Conservation (phyloP, 92 coral and sea anemone genomes). For the Pocillopora grandis region DNA sequence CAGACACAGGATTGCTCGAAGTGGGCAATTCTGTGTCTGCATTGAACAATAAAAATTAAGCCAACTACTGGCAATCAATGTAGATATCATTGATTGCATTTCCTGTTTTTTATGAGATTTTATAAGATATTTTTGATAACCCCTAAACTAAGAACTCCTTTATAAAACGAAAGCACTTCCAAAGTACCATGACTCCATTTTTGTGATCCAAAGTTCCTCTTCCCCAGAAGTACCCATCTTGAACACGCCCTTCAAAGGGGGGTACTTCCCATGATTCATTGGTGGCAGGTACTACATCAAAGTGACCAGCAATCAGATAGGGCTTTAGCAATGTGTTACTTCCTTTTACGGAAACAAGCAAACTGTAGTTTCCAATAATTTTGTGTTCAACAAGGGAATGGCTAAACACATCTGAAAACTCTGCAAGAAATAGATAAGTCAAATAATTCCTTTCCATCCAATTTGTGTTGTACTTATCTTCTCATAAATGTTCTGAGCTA, state of each 20-base stretch:
- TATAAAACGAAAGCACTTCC: background rate
- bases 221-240: conserved; percentile 94
- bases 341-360: conserved; percentile 73
- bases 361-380: conserved; percentile 76
- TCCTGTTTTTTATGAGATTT: no score
- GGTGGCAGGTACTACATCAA: conserved; percentile 96
- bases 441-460: no score
- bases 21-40: no score
- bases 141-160: background rate
- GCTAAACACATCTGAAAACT: conserved; percentile 63
- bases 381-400: conserved; percentile 76
- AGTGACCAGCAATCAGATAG: conserved; percentile 82
- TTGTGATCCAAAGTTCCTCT: conserved; percentile 92
- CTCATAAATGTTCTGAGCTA: no score
- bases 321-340: conserved; percentile 71
- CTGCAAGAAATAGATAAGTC: conserved; percentile 32
- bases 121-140: background rate
- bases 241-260: conserved; percentile 83
- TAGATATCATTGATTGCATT: no score
- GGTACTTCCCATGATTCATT: conserved; percentile 93
- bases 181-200: conserved; percentile 93
- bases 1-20: no score
- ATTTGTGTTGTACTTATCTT: no score
- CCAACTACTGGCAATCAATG: no score
- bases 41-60: no score